A percentile compares a stretch with the other conserved stretches of the same genome.
These are phyloP conservation scores for Nematostella vectensis DNA, from an alignment of 92 coral and sea anemone species.

Conservation along the genomic window DNA sequence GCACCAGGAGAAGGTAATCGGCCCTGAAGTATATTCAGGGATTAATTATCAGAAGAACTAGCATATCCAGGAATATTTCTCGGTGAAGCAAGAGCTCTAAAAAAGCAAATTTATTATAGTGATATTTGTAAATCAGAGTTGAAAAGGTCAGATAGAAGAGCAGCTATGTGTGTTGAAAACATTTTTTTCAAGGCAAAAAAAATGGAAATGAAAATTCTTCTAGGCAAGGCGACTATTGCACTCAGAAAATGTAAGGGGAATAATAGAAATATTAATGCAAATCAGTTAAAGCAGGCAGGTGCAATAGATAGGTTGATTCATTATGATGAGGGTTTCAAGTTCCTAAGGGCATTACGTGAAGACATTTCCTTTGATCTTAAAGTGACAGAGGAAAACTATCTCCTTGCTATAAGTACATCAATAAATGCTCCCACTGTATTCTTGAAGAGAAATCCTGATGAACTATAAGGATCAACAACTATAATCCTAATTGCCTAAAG, in stretches of 20 bases:
- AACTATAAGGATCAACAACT: slow-evolving; percentile 33
- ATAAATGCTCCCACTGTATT: slow-evolving; percentile 31
- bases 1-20: slow-evolving; percentile 60
- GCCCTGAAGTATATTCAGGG: slow-evolving; percentile 55
- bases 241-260: slow-evolving; percentile 46
- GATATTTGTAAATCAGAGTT: slow-evolving; percentile 42
- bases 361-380: slow-evolving; percentile 33
- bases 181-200: slow-evolving; percentile 44
- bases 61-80: slow-evolving; percentile 77
- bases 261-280: slow-evolving; percentile 23
- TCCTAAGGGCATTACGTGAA: slow-evolving; percentile 35
- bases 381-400: slow-evolving; percentile 30
- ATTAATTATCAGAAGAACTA: slow-evolving; percentile 49
- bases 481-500: slow-evolving; percentile 21
- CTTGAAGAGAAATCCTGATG: slow-evolving; percentile 51
- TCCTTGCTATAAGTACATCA: slow-evolving; percentile 46
- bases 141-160: slow-evolving; percentile 45
- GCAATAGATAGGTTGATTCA: slow-evolving; percentile 9
- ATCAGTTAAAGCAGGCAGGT: slow-evolving; percentile 31
- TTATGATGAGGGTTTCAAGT: slow-evolving; percentile 32
- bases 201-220: slow-evolving; percentile 43
- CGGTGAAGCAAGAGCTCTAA: slow-evolving; percentile 46
- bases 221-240: slow-evolving; percentile 33
- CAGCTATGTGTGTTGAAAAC: slow-evolving; percentile 55
- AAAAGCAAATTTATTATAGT: slow-evolving; percentile 38